Percentiles rank a stretch among this genome's conserved stretches.
phyloP scores from a whole-genome alignment of 2,797 vertebrate species.

The Otolemur crassicaudatus region DNA sequence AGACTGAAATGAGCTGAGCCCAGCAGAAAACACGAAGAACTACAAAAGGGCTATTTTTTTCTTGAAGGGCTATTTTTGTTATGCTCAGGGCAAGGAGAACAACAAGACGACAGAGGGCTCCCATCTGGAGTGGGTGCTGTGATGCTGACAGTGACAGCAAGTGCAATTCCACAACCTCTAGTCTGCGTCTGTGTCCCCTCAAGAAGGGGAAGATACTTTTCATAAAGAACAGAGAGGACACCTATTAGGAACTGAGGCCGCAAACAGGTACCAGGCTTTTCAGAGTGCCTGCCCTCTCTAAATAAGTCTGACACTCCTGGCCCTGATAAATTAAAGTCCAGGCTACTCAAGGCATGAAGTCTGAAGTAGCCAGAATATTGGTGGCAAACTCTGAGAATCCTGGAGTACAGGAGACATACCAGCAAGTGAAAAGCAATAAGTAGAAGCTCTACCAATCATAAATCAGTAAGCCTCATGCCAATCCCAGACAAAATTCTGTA shows the following conservation, averaged over 20 bases:
- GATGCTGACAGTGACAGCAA: not conserved
- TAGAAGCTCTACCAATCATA: not conserved
- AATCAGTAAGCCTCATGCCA: not conserved
- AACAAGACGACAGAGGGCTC: not conserved
- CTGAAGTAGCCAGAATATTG: not conserved
- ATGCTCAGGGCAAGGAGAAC: slow-evolving; percentile 32
- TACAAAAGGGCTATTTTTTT: slow-evolving; percentile 59
- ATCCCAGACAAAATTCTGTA: not conserved
- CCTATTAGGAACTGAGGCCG: not conserved
- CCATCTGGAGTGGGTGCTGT: not conserved
- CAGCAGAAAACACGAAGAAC: slow-evolving; percentile 28
- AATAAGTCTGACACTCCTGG: not conserved
- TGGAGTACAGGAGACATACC: not conserved
- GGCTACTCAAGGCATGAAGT: not conserved
- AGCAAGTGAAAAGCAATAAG: not conserved
- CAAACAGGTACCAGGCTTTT: not conserved
- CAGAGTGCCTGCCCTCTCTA: not conserved
- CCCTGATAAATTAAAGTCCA: not conserved
- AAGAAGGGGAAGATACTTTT: not conserved
- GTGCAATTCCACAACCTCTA: not conserved
- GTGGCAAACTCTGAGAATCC: not conserved
- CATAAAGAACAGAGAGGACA: not conserved
- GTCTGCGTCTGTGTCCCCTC: not conserved
- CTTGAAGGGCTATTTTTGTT: slow-evolving; percentile 56
- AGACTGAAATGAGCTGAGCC: slow-evolving; percentile 45